Percentiles rank a stretch among this genome's conserved stretches.
These are phyloP conservation scores for Pampusana beccarii DNA, from an alignment of 2,113 vertebrate genomes.

Conservation along the genomic window DNA sequence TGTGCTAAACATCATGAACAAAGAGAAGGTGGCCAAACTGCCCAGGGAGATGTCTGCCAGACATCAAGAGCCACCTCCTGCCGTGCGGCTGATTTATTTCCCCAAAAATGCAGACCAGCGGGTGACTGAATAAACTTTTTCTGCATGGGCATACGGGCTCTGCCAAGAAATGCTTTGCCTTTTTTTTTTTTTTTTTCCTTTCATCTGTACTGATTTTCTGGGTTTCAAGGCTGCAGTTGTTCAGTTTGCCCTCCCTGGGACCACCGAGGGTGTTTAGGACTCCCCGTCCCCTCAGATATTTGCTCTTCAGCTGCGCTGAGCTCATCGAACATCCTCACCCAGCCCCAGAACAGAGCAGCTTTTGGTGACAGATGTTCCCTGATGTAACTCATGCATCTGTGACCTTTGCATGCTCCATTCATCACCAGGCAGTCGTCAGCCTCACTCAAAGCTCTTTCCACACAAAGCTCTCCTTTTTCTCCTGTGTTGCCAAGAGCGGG, in stretches of 20 bases:
- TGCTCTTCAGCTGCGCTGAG: not conserved
- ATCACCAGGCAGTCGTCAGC: not conserved
- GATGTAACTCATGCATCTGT: not conserved
- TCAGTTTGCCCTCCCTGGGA: not conserved
- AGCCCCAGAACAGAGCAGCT: not conserved
- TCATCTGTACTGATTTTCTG: not conserved
- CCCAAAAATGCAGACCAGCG: not conserved
- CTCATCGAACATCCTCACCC: not conserved
- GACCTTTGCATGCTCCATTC: not conserved
- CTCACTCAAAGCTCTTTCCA: not conserved
- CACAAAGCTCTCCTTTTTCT: constrained; percentile 16
- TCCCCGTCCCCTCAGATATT: not conserved
- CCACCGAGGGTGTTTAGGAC: not conserved
- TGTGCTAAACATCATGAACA: not conserved
- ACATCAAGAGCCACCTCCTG: not conserved
- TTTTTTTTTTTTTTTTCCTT: not conserved
- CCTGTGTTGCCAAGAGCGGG: not conserved
- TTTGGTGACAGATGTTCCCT: constrained; percentile 6
- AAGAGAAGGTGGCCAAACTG: not conserved
- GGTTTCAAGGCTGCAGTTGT: not conserved
- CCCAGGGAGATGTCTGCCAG: not conserved
- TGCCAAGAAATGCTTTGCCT: not conserved
- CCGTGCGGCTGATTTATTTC: not conserved
- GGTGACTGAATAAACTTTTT: not conserved
- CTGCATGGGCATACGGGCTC: not conserved